A percentile compares a stretch with the other conserved stretches of the same genome.
phyloP scores from a whole-genome alignment of 2,113 vertebrate genomes.

The Ancistrus triradiatus region DNA sequence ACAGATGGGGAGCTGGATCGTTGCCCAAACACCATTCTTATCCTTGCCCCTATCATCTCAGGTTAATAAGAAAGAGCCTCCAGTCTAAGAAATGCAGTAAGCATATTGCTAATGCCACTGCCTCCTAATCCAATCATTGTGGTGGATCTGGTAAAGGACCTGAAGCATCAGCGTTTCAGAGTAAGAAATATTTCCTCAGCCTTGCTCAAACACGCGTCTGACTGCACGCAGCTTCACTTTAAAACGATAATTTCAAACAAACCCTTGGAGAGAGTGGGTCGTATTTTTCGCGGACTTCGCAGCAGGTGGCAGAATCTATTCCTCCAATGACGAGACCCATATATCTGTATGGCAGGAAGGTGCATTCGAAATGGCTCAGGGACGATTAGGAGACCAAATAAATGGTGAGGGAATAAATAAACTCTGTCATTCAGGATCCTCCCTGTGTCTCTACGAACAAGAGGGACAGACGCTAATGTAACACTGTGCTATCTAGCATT shows the following conservation, averaged over 20 bases:
- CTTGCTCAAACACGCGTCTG: slow-evolving; percentile 36
- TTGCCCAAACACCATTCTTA: slow-evolving; percentile 1
- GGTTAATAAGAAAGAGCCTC: slow-evolving; percentile 17
- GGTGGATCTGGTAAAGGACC: neutral
- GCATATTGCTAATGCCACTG: slow-evolving; percentile 5
- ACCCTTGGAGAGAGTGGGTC: slow-evolving; percentile 35
- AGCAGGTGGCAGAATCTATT: slow-evolving; percentile 41
- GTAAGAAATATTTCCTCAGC: slow-evolving; percentile 20
- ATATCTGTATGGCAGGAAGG: slow-evolving; percentile 25
- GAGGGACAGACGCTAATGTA: slow-evolving; percentile 20
- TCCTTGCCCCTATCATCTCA: slow-evolving; percentile 10
- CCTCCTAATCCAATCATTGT: slow-evolving; percentile 15
- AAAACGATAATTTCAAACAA: slow-evolving; percentile 47
- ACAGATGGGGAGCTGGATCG: slow-evolving; percentile 5
- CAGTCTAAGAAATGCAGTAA: neutral
- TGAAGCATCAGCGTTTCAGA: slow-evolving; percentile 14
- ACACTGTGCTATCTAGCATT: neutral
- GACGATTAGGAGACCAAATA: slow-evolving; percentile 27
- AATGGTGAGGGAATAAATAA: slow-evolving; percentile 39
- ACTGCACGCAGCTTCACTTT: slow-evolving; percentile 34
- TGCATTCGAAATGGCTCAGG: slow-evolving; percentile 29
- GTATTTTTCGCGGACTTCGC: slow-evolving; percentile 33
- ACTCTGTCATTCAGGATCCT: slow-evolving; percentile 44
- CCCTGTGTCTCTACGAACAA: slow-evolving; percentile 13
- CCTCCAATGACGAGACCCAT: slow-evolving; percentile 6